Evolutionary conservation across 2,888 invertebrate species (phyloP).

Genomic region (Latrodectus elegans): DNA sequence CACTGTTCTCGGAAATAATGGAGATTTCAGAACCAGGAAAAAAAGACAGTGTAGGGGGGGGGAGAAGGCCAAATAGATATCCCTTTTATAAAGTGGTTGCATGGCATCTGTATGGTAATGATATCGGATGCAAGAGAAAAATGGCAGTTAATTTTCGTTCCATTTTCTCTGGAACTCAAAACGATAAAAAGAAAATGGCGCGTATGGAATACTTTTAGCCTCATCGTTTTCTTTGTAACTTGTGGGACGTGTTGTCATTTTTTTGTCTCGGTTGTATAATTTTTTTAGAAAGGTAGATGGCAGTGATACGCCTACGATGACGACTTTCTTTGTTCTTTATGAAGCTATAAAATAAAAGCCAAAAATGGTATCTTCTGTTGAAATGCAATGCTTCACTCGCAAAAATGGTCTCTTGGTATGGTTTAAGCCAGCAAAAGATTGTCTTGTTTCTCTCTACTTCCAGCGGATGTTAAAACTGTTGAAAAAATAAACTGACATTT

Average conservation of each 20-base stretch:
- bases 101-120: constrained; percentile 15
- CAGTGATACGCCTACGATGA: neutral
- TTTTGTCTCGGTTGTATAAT: neutral
- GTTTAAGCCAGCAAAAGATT: too few relatives aligned
- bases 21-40: constrained; percentile 4
- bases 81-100: constrained; percentile 4
- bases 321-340: neutral
- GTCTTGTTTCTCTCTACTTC: too few relatives aligned
- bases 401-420: too few relatives aligned
- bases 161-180: neutral
- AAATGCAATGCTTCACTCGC: too few relatives aligned
- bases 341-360: neutral
- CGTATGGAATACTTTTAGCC: neutral
- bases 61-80: neutral
- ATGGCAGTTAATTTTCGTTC: constrained; percentile 20
- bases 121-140: neutral
- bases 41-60: constrained; percentile 1
- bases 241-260: neutral
- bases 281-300: neutral
- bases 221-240: neutral
- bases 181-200: neutral
- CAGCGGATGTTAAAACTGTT: too few relatives aligned
- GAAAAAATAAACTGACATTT: too few relatives aligned
- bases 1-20: constrained; percentile 7
- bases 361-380: too few relatives aligned